These are phyloP conservation scores for Stegostoma tigrinum DNA, from an alignment of 2,113 vertebrate genomes.

Conservation along the genomic window DNA sequence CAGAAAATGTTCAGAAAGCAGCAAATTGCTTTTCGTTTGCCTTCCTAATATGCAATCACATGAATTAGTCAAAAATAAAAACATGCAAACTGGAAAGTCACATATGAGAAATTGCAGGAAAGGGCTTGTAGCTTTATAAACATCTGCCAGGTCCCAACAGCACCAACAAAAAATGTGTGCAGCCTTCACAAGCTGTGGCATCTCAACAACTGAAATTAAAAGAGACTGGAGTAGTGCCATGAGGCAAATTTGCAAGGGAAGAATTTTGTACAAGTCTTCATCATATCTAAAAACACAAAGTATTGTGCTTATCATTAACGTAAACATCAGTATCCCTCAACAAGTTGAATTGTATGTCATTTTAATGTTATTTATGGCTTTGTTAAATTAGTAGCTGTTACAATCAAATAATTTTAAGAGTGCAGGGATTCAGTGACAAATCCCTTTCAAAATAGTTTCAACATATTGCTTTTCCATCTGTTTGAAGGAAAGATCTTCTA, in stretches of 20 bases:
- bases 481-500: not conserved
- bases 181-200: conserved; percentile 49
- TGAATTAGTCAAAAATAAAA: not conserved
- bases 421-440: not conserved
- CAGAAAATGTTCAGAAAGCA: not conserved
- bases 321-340: not conserved
- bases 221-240: conserved; percentile 50
- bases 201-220: conserved; percentile 51
- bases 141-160: conserved; percentile 49
- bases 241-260: conserved; percentile 41
- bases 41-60: not conserved
- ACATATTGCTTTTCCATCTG: not conserved
- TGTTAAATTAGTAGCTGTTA: not conserved
- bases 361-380: not conserved
- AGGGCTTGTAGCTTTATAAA: conserved; percentile 42
- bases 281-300: not conserved
- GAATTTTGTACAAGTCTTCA: conserved; percentile 4
- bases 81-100: not conserved
- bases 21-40: not conserved
- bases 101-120: not conserved
- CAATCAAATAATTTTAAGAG: not conserved
- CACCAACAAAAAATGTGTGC: conserved; percentile 50
- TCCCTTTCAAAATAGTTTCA: not conserved
- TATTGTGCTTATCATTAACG: not conserved
- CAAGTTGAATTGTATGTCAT: not conserved